A percentile compares a stretch with the other conserved stretches of the same genome.
Conservation (phyloP, 2,888 invertebrate genomes). For the Drosophila crucigera region DNA sequence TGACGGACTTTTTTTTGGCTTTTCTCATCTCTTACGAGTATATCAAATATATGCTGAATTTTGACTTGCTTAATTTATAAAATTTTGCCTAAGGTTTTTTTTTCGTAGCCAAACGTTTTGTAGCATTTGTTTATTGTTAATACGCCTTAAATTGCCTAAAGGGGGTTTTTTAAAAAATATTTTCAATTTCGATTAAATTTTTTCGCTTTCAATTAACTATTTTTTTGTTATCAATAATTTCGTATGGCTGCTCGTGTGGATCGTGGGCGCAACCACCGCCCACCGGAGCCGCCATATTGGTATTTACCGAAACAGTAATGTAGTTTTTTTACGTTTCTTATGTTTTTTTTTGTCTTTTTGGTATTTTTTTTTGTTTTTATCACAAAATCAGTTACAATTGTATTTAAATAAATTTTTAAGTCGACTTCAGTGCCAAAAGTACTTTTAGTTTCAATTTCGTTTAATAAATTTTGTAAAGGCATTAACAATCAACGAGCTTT, state of each 20-base stretch:
- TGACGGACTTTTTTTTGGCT: conserved; percentile 50
- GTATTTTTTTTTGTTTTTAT: conserved; percentile 74
- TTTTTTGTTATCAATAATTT: conserved; percentile 80
- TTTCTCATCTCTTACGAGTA: conserved; percentile 43
- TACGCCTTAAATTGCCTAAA: conserved; percentile 84
- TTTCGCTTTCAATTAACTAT: conserved; percentile 74
- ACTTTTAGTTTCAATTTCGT: conserved; percentile 31
- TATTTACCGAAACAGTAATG: conserved; percentile 81
- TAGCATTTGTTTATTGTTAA: conserved; percentile 83
- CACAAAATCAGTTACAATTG: conserved; percentile 86
- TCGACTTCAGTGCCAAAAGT: conserved; percentile 63
- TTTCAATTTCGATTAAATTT: conserved; percentile 54
- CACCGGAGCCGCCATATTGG: conserved; percentile 65
- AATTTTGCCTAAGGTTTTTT: conserved; percentile 82
- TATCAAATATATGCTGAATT: conserved; percentile 68
- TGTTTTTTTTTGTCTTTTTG: conserved; percentile 74
- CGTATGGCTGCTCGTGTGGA: conserved; percentile 59
- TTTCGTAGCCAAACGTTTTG: conserved; percentile 66
- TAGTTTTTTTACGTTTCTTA: conserved; percentile 53
- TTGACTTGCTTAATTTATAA: conserved; percentile 71
- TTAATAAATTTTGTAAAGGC: conserved; percentile 83
- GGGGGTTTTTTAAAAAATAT: conserved; percentile 48
- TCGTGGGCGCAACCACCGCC: conserved; percentile 33
- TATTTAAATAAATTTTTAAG: conserved; percentile 80
- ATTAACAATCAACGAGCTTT: conserved; percentile 84